phyloP scores from a whole-genome alignment of 2,113 vertebrate species.

The Donacobius atricapilla region DNA sequence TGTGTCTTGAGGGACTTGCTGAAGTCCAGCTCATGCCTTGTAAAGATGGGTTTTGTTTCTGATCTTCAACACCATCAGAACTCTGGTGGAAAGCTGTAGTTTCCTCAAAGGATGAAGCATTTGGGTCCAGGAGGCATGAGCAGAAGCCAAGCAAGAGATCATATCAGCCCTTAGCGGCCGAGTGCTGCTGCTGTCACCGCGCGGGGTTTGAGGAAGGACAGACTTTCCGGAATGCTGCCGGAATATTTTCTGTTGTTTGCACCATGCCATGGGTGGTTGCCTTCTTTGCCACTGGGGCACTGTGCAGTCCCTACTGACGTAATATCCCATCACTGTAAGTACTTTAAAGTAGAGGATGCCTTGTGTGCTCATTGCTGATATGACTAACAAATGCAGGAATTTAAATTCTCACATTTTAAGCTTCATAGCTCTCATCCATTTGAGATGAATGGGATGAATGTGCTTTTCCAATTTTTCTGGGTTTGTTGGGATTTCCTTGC shows the following conservation, averaged over 20 bases:
- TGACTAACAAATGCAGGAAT: background rate
- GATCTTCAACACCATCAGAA: background rate
- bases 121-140: background rate
- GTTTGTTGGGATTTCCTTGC: background rate
- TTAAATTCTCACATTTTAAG: background rate
- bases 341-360: background rate
- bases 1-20: background rate
- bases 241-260: background rate
- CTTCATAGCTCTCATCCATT: background rate
- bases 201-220: background rate
- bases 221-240: background rate
- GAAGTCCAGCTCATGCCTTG: background rate
- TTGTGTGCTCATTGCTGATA: background rate
- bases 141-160: background rate
- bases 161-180: background rate
- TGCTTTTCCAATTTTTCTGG: background rate
- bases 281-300: background rate
- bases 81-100: background rate
- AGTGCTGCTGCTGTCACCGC: background rate
- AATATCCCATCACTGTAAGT: background rate
- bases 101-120: background rate
- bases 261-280: background rate
- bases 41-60: background rate
- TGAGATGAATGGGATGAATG: background rate
- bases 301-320: background rate